Evolutionary conservation across 2,113 vertebrate genomes (phyloP).

Genomic region (Poicephalus gulielmi): DNA sequence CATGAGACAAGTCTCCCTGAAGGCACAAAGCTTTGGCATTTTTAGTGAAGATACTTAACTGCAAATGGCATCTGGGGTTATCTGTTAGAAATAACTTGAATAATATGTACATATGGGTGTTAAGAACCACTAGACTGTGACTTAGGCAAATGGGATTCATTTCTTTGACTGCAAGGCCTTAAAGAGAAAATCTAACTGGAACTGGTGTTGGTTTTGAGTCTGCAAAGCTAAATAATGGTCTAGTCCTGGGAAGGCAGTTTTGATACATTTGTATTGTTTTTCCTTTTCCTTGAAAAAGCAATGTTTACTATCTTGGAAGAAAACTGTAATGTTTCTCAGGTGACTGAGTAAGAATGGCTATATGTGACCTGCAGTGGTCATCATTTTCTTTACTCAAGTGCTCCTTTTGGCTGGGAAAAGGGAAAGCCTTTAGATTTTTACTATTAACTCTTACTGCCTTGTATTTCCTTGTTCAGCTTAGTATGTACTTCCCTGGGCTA

Average conservation of each 20-base stretch:
- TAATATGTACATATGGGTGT: not conserved
- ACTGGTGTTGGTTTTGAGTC: not conserved
- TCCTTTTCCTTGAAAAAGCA: not conserved
- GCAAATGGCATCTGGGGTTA: conserved; percentile 1
- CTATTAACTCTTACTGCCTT: not conserved
- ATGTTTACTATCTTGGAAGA: rapidly evolving
- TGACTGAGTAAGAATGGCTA: not conserved
- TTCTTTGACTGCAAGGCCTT: not conserved
- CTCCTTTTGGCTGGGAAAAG: not conserved
- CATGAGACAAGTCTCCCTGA: not conserved
- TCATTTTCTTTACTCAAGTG: not conserved
- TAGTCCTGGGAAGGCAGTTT: not conserved
- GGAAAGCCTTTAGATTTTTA: not conserved
- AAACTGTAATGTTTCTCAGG: not conserved
- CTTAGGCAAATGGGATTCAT: not conserved
- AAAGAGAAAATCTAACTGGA: not conserved
- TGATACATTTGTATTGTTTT: not conserved
- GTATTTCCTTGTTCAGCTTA: not conserved
- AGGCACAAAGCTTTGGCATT: not conserved
- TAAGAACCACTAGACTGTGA: not conserved
- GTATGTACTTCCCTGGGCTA: not conserved
- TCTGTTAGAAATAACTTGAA: not conserved
- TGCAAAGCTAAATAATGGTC: not conserved
- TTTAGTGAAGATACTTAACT: not conserved
- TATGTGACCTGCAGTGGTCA: not conserved